phyloP scores from a whole-genome alignment of 2,113 vertebrate species.

The Nesoenas mayeri region DNA sequence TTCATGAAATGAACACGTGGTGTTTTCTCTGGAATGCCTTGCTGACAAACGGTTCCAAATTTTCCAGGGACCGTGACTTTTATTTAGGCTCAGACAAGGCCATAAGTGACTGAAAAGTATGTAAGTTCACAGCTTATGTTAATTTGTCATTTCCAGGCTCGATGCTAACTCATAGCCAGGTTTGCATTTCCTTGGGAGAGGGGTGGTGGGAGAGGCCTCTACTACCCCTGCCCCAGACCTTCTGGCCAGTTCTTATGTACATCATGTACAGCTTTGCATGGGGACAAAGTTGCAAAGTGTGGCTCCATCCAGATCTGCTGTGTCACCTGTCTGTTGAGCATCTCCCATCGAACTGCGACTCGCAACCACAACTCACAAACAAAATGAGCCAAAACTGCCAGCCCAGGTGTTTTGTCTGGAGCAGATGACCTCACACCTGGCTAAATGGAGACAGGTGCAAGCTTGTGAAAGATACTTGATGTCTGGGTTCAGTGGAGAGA shows the following conservation, averaged over 20 bases:
- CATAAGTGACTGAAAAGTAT: constrained; percentile 25
- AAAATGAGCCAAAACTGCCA: background rate
- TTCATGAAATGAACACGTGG: constrained; percentile 32
- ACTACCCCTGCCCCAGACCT: background rate
- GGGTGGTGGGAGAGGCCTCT: background rate
- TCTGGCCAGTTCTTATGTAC: background rate
- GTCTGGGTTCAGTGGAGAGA: background rate
- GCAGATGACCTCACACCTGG: background rate
- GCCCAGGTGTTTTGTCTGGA: background rate
- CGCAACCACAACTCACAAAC: background rate
- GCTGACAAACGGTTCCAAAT: background rate
- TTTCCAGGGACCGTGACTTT: constrained; percentile 41
- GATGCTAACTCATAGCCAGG: background rate
- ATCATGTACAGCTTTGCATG: background rate
- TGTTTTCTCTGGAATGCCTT: constrained; percentile 61
- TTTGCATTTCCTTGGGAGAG: background rate
- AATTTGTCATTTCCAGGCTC: constrained; percentile 48
- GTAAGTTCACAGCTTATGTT: constrained; percentile 1
- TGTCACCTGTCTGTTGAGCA: background rate
- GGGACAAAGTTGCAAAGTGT: background rate
- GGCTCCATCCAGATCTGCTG: background rate
- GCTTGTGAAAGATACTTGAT: background rate
- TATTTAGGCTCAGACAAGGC: constrained; percentile 19
- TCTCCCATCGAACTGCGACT: background rate
- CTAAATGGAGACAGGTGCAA: background rate